Conservation (phyloP, 2,888 invertebrate species). For the Leucophora obtusa region DNA sequence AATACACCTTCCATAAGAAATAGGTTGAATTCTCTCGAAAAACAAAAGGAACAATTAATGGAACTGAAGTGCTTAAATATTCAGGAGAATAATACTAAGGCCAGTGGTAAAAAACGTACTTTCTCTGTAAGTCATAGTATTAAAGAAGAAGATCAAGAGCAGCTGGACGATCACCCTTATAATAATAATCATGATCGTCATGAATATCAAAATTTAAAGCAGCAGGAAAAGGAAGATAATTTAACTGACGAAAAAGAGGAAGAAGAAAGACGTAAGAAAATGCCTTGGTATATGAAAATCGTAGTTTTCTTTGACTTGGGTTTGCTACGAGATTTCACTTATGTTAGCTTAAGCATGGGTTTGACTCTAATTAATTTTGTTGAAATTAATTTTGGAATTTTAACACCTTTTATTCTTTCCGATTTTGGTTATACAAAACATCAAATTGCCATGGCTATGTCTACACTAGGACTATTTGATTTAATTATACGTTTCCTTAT, state of each 20-base stretch:
- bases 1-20: conserved; percentile 69
- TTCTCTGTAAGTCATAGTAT: conserved; percentile 73
- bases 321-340: conserved; percentile 84
- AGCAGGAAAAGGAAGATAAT: conserved; percentile 15
- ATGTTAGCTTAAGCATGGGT: conserved; percentile 85
- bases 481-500: conserved; percentile 83
- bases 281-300: conserved; percentile 82
- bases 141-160: conserved; percentile 69
- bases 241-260: conserved; percentile 75
- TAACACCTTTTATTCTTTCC: conserved; percentile 85
- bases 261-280: conserved; percentile 70
- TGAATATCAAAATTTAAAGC: conserved; percentile 34
- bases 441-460: conserved; percentile 85
- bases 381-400: conserved; percentile 86
- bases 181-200: conserved; percentile 35
- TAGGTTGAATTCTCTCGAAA: conserved; percentile 70
- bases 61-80: conserved; percentile 71
- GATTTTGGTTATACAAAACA: conserved; percentile 81
- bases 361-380: conserved; percentile 85
- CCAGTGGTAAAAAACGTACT: conserved; percentile 67
- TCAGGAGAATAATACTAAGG: conserved; percentile 57
- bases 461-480: conserved; percentile 83
- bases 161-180: conserved; percentile 27
- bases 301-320: conserved; percentile 85
- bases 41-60: conserved; percentile 55